A percentile compares a stretch with the other conserved stretches of the same genome.
phyloP scores from a whole-genome alignment of 2,113 vertebrate genomes.

The Pteropus alecto region DNA sequence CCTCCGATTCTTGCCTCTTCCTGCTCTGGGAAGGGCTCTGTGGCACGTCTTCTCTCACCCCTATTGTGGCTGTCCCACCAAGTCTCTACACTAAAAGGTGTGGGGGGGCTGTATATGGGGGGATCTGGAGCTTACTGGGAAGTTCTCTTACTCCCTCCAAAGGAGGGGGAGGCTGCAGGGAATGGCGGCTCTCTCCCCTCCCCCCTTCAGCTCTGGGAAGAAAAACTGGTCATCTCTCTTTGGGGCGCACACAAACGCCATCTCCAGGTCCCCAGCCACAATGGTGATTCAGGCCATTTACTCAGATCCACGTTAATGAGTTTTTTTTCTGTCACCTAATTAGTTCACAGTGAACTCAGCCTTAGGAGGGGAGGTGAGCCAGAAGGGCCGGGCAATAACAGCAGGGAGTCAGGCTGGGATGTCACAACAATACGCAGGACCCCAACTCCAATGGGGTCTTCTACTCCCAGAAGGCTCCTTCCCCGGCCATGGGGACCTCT shows the following conservation, averaged over 20 bases:
- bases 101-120: not conserved
- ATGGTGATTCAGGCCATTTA: conserved; percentile 65
- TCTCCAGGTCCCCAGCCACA: conserved; percentile 42
- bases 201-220: not conserved
- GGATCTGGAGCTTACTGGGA: not conserved
- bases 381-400: not conserved
- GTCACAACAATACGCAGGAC: not conserved
- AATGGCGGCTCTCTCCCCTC: not conserved
- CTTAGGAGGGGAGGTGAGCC: conserved; percentile 8
- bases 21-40: not conserved
- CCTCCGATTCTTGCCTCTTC: not conserved
- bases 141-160: not conserved
- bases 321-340: conserved; percentile 65
- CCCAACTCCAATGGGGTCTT: not conserved
- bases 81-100: not conserved
- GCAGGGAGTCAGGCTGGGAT: not conserved
- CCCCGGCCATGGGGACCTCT: not conserved
- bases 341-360: conserved; percentile 64
- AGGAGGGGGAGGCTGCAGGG: not conserved
- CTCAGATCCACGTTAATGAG: conserved; percentile 69
- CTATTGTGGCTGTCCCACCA: not conserved
- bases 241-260: conserved; percentile 21
- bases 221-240: conserved; percentile 18
- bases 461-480: not conserved
- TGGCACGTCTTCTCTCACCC: not conserved